Conservation (phyloP, 2,888 invertebrate species). For the Dichetophora obliterata region DNA sequence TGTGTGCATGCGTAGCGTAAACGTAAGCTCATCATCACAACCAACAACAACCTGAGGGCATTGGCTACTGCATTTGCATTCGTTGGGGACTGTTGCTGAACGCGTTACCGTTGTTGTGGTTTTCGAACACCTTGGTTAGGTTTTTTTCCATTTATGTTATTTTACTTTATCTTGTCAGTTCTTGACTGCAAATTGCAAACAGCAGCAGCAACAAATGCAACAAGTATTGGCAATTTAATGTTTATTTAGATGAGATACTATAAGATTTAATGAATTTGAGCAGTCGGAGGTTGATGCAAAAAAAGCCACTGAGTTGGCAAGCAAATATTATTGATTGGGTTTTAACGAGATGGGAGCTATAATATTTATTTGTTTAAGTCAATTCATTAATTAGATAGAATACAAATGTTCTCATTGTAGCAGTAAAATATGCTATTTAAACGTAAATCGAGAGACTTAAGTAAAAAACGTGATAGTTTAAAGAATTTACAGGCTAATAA, state of each 20-base stretch:
- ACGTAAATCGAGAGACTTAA: constrained; percentile 8
- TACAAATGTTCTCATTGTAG: no score
- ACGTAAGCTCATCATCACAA: constrained; percentile 39
- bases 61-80: constrained; percentile 65
- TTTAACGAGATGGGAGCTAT: neutral
- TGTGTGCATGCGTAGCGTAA: constrained; percentile 33
- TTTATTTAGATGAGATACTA: constrained; percentile 7
- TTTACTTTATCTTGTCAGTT: neutral
- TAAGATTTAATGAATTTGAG: neutral
- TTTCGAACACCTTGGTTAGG: neutral
- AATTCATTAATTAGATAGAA: neutral
- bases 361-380: neutral
- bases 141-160: neutral
- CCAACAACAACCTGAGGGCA: constrained; percentile 65
- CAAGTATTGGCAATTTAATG: neutral
- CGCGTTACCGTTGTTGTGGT: constrained; percentile 3
- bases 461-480: neutral
- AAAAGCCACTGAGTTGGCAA: neutral
- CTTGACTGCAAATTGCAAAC: neutral
- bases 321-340: neutral
- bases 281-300: neutral
- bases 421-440: neutral
- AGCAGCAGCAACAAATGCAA: neutral
- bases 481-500: neutral
- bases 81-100: constrained; percentile 23